phyloP scores from a whole-genome alignment of 2,113 vertebrate genomes.

The Parus major region DNA sequence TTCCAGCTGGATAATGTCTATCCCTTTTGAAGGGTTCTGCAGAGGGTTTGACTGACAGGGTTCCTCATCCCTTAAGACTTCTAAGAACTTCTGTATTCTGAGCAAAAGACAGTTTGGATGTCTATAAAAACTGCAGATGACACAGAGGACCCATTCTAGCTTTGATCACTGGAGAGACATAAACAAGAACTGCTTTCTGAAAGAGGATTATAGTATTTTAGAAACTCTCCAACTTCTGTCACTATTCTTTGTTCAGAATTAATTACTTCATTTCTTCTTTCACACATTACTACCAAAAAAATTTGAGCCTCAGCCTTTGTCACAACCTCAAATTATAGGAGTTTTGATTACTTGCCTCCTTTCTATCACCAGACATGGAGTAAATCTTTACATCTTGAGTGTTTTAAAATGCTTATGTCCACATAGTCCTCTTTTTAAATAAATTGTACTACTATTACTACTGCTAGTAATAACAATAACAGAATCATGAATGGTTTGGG shows the following conservation, averaged over 20 bases:
- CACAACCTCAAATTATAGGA: background rate
- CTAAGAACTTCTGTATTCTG: background rate
- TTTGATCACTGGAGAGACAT: conserved; percentile 46
- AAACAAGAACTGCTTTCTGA: conserved; percentile 14
- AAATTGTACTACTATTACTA: background rate
- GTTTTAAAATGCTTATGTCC: background rate
- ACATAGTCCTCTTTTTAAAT: background rate
- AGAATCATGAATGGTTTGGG: background rate
- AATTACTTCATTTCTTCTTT: conserved; percentile 22
- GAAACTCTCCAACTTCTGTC: background rate
- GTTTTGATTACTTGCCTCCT: background rate
- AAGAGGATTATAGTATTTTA: conserved; percentile 37
- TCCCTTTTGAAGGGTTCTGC: background rate
- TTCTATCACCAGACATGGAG: background rate
- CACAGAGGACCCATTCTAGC: background rate
- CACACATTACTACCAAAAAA: background rate
- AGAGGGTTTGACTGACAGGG: background rate
- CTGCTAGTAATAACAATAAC: background rate
- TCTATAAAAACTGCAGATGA: conserved; percentile 1
- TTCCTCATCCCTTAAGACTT: background rate
- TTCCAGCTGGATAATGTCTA: background rate
- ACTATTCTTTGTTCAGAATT: conserved; percentile 13
- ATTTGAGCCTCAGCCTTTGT: background rate
- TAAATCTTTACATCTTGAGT: background rate
- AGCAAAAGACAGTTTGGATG: background rate